These are phyloP conservation scores for Mormyrus proboscirostris DNA, from an alignment of 2,797 vertebrate species.

Conservation along the genomic window DNA sequence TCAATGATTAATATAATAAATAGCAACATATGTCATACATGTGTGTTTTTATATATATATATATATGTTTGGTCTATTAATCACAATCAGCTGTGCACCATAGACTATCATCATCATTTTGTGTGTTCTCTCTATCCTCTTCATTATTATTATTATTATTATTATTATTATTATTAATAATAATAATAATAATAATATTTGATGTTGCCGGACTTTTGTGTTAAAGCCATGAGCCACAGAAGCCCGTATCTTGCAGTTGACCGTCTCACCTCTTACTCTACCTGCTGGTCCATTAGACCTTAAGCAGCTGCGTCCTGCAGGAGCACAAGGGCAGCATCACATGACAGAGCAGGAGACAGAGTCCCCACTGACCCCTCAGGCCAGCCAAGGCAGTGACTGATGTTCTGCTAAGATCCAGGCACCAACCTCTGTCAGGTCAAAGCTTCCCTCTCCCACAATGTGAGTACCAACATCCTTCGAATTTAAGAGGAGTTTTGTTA, in stretches of 20 bases:
- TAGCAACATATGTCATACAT: neutral
- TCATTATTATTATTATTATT: neutral
- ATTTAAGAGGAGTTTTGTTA: neutral
- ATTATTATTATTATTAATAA: neutral
- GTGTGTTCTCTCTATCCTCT: neutral
- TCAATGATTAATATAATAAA: neutral
- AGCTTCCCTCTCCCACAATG: neutral
- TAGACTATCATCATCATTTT: neutral
- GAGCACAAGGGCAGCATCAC: neutral
- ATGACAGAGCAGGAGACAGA: neutral
- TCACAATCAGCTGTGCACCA: neutral
- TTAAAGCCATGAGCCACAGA: neutral
- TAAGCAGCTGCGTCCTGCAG: neutral
- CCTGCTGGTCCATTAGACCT: neutral
- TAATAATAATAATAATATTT: neutral
- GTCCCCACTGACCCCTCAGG: slow-evolving; percentile 3
- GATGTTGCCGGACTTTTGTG: neutral
- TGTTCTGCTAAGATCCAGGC: neutral
- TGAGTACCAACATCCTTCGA: neutral
- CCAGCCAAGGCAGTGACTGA: neutral
- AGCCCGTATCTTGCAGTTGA: neutral
- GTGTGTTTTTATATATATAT: neutral
- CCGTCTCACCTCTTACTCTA: neutral
- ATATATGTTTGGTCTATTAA: neutral
- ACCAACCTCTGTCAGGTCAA: neutral